Percentiles rank a stretch among this genome's conserved stretches.
Conservation (phyloP, 2,113 vertebrate species). For the Cyphomyrus plagiostoma region DNA sequence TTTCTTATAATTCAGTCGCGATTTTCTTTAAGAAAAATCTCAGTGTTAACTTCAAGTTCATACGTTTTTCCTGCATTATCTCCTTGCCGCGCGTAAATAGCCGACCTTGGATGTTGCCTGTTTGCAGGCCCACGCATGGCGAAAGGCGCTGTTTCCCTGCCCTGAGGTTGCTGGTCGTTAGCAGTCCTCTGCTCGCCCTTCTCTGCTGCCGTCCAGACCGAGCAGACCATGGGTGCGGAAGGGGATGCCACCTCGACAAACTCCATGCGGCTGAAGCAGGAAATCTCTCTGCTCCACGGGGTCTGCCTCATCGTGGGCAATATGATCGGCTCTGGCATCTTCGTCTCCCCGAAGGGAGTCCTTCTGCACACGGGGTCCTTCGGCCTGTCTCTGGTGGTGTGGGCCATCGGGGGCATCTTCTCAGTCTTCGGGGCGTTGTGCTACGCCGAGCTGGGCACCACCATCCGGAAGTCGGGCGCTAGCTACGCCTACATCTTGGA, state of each 20-base stretch:
- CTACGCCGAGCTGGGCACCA: conserved; percentile 72
- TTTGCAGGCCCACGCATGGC: not conserved
- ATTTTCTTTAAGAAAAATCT: not conserved
- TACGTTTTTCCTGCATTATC: not conserved
- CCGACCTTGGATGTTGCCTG: not conserved
- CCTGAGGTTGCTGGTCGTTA: not conserved
- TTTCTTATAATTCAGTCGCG: not conserved
- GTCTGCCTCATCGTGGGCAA: conserved; percentile 73
- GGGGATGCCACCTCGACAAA: conserved; percentile 35
- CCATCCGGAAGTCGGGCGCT: conserved; percentile 70
- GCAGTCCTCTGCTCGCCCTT: not conserved
- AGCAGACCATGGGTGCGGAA: conserved; percentile 48
- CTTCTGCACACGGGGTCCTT: conserved; percentile 62
- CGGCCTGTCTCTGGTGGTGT: conserved; percentile 66
- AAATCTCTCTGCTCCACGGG: conserved; percentile 72
- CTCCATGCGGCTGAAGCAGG: conserved; percentile 60
- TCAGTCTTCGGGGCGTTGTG: conserved; percentile 70
- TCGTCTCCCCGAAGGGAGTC: conserved; percentile 70
- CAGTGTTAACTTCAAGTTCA: not conserved
- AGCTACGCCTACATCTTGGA: conserved; percentile 72
- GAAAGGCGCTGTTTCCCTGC: not conserved
- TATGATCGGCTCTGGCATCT: conserved; percentile 74
- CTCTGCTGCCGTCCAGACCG: not conserved
- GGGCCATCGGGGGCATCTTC: conserved; percentile 67
- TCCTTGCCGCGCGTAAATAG: not conserved